phyloP scores from a whole-genome alignment of 2,888 invertebrate genomes.

The Cheilosia grossa region DNA sequence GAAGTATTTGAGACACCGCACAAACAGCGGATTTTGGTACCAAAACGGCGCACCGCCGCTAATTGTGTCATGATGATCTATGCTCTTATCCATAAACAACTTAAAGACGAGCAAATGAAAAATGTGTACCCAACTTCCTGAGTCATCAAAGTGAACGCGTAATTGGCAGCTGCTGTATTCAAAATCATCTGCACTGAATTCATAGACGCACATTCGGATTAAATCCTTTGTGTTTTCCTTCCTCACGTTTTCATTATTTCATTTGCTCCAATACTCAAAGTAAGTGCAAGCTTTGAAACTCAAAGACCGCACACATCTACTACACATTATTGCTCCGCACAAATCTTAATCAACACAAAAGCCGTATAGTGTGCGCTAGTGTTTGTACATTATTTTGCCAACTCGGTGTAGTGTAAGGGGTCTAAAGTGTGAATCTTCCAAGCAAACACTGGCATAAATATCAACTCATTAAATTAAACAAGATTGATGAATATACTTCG shows the following conservation, averaged over 20 bases:
- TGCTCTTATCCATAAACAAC: too few species aligned
- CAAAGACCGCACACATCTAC: constrained; percentile 37
- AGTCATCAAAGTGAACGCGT: too few species aligned
- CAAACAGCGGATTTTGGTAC: too few species aligned
- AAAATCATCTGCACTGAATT: too few species aligned
- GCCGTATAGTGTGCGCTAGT: constrained; percentile 15
- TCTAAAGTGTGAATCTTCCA: constrained; percentile 21
- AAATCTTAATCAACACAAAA: constrained; percentile 63
- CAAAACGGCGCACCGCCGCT: too few species aligned
- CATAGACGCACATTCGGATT: background rate
- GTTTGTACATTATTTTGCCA: constrained; percentile 33
- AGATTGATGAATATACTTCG: constrained; percentile 66
- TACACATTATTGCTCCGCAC: constrained; percentile 46
- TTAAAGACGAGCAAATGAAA: too few species aligned
- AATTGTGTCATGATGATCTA: too few species aligned
- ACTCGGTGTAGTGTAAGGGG: too few species aligned
- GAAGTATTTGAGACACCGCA: too few species aligned
- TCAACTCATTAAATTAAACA: constrained; percentile 71
- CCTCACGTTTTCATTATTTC: background rate
- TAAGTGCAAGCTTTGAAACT: constrained; percentile 47
- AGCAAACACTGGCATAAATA: constrained; percentile 62
- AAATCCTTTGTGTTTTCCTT: constrained; percentile 2
- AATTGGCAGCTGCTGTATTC: too few species aligned
- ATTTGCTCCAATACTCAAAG: constrained; percentile 11
- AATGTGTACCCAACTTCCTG: too few species aligned